A percentile compares a stretch with the other conserved stretches of the same genome.
These are phyloP conservation scores for Lottia scabra DNA, from an alignment of 2,888 invertebrate genomes.

Conservation along the genomic window DNA sequence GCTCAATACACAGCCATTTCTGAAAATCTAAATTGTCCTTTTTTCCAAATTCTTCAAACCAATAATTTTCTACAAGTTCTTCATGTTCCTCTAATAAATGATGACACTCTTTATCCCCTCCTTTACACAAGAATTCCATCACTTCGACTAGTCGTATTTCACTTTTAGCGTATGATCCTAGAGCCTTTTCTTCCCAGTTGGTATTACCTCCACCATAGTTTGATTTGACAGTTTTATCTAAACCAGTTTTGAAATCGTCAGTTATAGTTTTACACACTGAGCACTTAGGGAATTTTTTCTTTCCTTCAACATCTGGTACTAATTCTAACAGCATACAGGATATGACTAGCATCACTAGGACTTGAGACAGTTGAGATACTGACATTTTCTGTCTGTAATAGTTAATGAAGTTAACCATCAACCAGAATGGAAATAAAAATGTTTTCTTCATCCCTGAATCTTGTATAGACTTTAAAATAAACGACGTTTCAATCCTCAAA, in stretches of 20 bases:
- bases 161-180: slow-evolving; percentile 68
- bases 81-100: slow-evolving; percentile 87
- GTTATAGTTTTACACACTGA: background rate
- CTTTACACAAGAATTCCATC: slow-evolving; percentile 86
- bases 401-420: too few species aligned
- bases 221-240: slow-evolving; percentile 33
- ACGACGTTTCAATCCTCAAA: too few species aligned
- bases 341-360: too few species aligned
- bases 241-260: slow-evolving; percentile 23
- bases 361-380: too few species aligned
- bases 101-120: slow-evolving; percentile 83
- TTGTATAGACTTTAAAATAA: too few species aligned
- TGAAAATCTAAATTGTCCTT: slow-evolving; percentile 76
- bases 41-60: slow-evolving; percentile 77
- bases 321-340: too few species aligned
- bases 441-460: too few species aligned
- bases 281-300: background rate
- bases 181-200: slow-evolving; percentile 38
- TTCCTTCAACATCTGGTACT: too few species aligned
- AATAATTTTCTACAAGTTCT: slow-evolving; percentile 87
- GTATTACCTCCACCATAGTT: slow-evolving; percentile 45
- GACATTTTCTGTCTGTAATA: too few species aligned
- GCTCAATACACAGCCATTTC: slow-evolving; percentile 84
- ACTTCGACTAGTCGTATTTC: slow-evolving; percentile 93
- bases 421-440: too few species aligned